phyloP scores from a whole-genome alignment of 1,140 invertebrate genomes.

The Achroia grisella region DNA sequence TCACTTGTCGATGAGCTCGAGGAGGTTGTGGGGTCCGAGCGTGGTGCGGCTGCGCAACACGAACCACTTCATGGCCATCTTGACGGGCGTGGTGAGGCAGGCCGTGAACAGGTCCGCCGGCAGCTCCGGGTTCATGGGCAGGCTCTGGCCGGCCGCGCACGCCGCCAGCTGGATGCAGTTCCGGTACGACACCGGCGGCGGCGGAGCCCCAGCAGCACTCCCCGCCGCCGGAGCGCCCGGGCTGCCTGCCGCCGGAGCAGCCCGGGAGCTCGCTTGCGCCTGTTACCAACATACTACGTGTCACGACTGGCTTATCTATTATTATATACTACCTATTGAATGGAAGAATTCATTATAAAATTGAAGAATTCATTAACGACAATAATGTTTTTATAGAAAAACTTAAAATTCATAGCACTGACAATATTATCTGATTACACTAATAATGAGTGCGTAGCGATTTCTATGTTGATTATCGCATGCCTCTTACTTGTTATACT shows the following conservation, averaged over 20 bases:
- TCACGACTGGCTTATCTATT: no score
- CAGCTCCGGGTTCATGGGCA: conserved; percentile 98
- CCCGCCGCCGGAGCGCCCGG: conserved; percentile 12
- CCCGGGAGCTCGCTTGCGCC: no score
- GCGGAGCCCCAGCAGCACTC: conserved; percentile 13
- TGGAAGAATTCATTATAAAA: no score
- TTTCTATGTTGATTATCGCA: no score
- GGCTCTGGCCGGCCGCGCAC: conserved; percentile 91
- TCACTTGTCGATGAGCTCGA: conserved; percentile 92
- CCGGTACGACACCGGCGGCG: conserved; percentile 77
- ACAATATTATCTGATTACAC: no score
- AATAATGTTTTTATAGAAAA: no score
- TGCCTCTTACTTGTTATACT: no score
- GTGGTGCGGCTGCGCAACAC: conserved; percentile 88
- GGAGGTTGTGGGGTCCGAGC: conserved; percentile 85
- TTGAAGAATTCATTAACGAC: no score
- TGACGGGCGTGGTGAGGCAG: conserved; percentile 98
- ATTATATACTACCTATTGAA: no score
- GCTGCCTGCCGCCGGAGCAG: conserved; percentile 16
- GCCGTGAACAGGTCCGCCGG: conserved; percentile 99
- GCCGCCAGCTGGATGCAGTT: conserved; percentile 98
- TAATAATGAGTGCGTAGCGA: no score
- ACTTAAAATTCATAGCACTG: no score
- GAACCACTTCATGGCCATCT: conserved; percentile 97
- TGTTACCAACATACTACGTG: no score